Conservation (phyloP, 2,113 vertebrate genomes). For the Rhadina sibilatrix region DNA sequence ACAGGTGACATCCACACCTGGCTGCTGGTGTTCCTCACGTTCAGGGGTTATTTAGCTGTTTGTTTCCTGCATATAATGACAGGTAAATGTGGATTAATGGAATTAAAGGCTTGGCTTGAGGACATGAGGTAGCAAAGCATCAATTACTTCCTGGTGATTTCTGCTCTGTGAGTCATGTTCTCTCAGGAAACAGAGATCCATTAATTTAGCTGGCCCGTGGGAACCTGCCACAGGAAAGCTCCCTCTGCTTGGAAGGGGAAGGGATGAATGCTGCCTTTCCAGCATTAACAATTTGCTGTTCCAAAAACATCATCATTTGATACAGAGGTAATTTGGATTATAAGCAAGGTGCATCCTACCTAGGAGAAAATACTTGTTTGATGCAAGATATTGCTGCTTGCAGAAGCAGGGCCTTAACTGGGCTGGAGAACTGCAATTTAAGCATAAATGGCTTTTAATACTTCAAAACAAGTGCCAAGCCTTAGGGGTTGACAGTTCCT, state of each 20-base stretch:
- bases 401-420: neutral
- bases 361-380: neutral
- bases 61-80: neutral
- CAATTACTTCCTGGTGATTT: neutral
- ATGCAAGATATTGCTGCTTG: neutral
- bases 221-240: neutral
- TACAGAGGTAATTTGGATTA: neutral
- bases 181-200: neutral
- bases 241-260: neutral
- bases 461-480: neutral
- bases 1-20: neutral
- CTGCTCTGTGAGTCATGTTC: fast-evolving
- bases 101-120: neutral
- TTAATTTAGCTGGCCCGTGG: neutral
- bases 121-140: neutral
- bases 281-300: neutral
- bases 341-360: neutral
- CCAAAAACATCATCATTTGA: neutral
- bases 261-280: neutral
- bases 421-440: neutral
- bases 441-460: neutral
- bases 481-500: neutral
- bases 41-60: neutral
- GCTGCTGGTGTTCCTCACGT: neutral
- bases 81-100: neutral